Base-by-base conservation (phyloP, 2,113 vertebrate genomes). In the Limnothrissa miodon region DNA sequence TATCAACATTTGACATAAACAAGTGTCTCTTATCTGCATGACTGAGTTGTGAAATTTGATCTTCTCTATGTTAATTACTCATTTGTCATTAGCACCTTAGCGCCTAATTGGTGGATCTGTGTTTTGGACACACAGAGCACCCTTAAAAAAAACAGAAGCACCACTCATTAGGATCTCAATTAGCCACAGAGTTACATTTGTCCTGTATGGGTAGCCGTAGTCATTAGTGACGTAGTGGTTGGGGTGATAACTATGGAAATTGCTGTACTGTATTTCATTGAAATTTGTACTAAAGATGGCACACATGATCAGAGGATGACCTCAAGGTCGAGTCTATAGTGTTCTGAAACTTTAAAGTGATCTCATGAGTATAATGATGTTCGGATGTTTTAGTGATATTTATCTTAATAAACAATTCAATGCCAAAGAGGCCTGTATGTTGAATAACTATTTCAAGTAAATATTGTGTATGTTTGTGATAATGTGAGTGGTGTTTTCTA, bases 231-330 rank as follows among this genome's bases (percentile, higher is more conserved):
- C 17, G 23, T 82, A 11, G 78, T 87, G 81, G 39, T 80, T 80
- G 81, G 81, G 84, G 59, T 29, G 85, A 74, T 33, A 36, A 74
- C 39, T 78, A 79, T 81, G 62, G 80, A 74, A 81, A 87, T 89
- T 85, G 33, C 78, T 83, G 85, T 89, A 89, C 88, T 89, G 85
- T 89, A 88, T 85, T 86, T 84, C 83, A 78, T 85, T 86, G 53
- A 84, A 74, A 74, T 84, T 82, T 79, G 56, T 87, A 79, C 82
- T 80, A 48, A 80, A 80, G 78, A 80, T 78, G 45, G 45, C 79
- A 39, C 21, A 80, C 39, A 17, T 42, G 33, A 78, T 4, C 29
- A 42, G 78, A 36, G 62, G 4, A 19, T 23, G 51, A 81, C 51
- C 39, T 78, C 53, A 29, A 33, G 83, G 46, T 78, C 45, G 19